Evolutionary conservation across 2,797 vertebrate species (phyloP), one percentile per base, ranked within the genome.

Genomic region (Gambelia wislizenii): DNA sequence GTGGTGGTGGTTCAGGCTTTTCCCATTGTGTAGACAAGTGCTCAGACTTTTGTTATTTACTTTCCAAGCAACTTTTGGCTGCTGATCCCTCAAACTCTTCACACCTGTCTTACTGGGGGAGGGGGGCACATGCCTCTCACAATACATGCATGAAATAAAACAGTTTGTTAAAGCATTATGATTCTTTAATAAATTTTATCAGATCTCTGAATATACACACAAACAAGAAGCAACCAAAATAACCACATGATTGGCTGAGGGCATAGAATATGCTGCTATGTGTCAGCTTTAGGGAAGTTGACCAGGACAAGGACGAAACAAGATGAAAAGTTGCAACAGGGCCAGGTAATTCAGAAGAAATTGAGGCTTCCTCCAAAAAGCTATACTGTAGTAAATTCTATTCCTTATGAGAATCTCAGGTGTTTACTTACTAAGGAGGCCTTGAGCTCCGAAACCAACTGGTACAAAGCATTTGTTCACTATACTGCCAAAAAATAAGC

Each of bases 181-280:
- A 75, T 84, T 54, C n/a, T 83, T 61, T 76, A 42, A 67, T 33
- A 59, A 0, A 0, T 16, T 83, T 4, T 67, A 84, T 6, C 83
- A 59, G 18, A 49, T 83, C 87, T 83, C 4, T 52, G 61, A 91
- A 86, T 33, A 64, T 30, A 90, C 59, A 44, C 56, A 30, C 25
- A 30, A 86, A 61, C 39, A 77, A 44, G 16, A 42, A 64, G 30
- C n/a, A 13, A 70, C 33, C 12, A 70, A 64, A 77, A 77, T 77
- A 77, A 49, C 18, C 39, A 44, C 39, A 47, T 30, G 10, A n/a
- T 4, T 61, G 27, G 39, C 33, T 47, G 56, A 49, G 76, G 7
- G 75, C 44, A 36, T 49, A 76, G 72, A 44, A 25, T 33, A 44
- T 61, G 56, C 18, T 64, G 18, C 76, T n/a, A 18, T 33, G 3